Conservation (phyloP, 2,888 invertebrate species). For the Allophyes oxyacanthae region DNA sequence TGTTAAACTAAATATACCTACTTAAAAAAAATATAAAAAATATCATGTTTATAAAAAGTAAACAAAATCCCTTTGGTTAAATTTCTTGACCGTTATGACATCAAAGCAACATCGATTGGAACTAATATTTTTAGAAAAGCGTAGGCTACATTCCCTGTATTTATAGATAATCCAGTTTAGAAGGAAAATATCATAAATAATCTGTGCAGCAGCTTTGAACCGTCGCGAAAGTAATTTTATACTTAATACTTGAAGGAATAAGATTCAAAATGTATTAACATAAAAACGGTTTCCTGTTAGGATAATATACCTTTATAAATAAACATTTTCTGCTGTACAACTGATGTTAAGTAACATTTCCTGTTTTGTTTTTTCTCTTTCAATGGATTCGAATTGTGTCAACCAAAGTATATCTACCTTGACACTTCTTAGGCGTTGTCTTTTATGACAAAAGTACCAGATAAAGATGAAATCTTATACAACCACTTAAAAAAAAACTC, state of each 20-base stretch:
- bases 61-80: too few species aligned
- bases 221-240: constrained; percentile 24
- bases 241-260: constrained; percentile 22
- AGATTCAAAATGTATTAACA: constrained; percentile 20
- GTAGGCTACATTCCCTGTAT: not conserved
- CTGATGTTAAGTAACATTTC: constrained; percentile 6
- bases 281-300: not conserved
- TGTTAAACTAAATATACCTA: too few species aligned
- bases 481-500: too few species aligned
- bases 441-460: too few species aligned
- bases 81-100: not conserved
- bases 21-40: too few species aligned
- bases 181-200: constrained; percentile 14
- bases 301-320: constrained; percentile 15
- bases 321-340: constrained; percentile 23
- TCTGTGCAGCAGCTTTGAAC: constrained; percentile 10
- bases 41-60: too few species aligned
- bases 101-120: constrained; percentile 5
- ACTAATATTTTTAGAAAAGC: constrained; percentile 17
- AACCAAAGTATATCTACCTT: too few species aligned
- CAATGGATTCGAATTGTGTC: not conserved
- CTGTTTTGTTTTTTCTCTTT: constrained; percentile 9
- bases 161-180: constrained; percentile 1
- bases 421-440: too few species aligned
- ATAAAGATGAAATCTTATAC: too few species aligned